Evolutionary conservation across 2,888 invertebrate species (phyloP), one percentile per base, ranked within the genome.

Genomic region (Hydriomena furcata): DNA sequence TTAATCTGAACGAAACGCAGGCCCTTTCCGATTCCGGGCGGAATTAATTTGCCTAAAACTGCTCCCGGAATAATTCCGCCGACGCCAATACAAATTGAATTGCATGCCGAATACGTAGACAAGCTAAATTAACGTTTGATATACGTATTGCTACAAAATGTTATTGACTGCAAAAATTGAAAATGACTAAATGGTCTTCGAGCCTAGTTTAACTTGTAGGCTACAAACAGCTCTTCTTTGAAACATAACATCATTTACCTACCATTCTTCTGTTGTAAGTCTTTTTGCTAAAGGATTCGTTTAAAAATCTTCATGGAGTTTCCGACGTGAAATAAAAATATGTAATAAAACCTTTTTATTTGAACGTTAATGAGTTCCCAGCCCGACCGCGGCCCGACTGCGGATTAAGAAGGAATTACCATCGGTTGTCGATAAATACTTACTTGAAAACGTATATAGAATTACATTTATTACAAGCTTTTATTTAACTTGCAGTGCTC

Each of bases 331-430:
- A 82, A 80, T 76, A 81, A 82, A 85, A 84, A 84, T 84, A 79
- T 83, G 82, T 82, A 78, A 81, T 79, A 77, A 79, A 83, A 79
- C 60, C 74, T 71, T 61, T 83, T 84, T 82, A 79, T 78, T 79
- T 74, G 63, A 56, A 66, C 79, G 74, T 83, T 82, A 82, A 83
- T 83, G 83, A 83, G 82, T 82, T 82, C 72, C 73, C 62, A 73
- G 71, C 71, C 52, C 70, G 68, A 68, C 76, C 77, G 72, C 71
- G 65, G 68, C 70, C 79, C 75, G 84, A 74, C 78, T 71, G 73
- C 66, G 72, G 77, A 82, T 84, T 79, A 76, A 64, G 62, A 40
- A 30, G 34, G 12, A 35, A 31, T 34, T 73, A 79, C 78, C 31
- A 59, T 1, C 1, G 35, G 21, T 61, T 56, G 52, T 56, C 66